These are phyloP conservation scores for Crocidura indochinensis DNA, from an alignment of 2,797 vertebrate species.

Conservation along the genomic window DNA sequence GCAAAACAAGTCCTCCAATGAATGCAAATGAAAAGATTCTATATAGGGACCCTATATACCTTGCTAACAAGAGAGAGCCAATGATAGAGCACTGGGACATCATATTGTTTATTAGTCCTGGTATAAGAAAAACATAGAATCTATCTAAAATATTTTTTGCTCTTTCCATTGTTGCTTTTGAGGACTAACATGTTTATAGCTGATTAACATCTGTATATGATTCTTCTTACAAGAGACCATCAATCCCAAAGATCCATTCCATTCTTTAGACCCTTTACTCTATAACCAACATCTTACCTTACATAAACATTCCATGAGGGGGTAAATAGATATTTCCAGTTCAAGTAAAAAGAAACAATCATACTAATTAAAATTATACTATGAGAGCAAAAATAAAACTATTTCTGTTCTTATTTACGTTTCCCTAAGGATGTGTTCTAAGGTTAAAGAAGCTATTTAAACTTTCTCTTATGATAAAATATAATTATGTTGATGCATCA, in stretches of 20 bases:
- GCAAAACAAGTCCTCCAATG: not conserved
- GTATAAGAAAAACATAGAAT: conserved; percentile 16
- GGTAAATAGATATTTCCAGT: conserved; percentile 11
- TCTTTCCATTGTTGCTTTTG: conserved; percentile 32
- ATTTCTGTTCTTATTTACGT: conserved; percentile 56
- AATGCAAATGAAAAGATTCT: not conserved
- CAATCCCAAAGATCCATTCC: not conserved
- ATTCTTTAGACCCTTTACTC: not conserved
- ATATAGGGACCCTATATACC: not conserved
- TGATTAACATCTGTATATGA: not conserved
- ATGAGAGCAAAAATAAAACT: not conserved
- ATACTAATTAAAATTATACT: not conserved
- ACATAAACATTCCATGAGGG: not conserved
- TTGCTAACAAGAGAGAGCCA: not conserved
- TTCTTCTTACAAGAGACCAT: conserved; percentile 16
- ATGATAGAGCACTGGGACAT: not conserved
- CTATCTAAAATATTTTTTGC: not conserved
- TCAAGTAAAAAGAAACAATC: conserved; percentile 55
- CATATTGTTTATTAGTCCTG: not conserved
- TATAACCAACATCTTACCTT: not conserved
- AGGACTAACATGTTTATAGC: not conserved
- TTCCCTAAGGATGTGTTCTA: conserved; percentile 58
- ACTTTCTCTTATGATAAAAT: conserved; percentile 76
- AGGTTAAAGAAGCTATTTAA: conserved; percentile 68
- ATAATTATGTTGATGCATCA: conserved; percentile 60